These are phyloP conservation scores for Leiothrix lutea DNA, from an alignment of 2,113 vertebrate species.

Conservation along the genomic window DNA sequence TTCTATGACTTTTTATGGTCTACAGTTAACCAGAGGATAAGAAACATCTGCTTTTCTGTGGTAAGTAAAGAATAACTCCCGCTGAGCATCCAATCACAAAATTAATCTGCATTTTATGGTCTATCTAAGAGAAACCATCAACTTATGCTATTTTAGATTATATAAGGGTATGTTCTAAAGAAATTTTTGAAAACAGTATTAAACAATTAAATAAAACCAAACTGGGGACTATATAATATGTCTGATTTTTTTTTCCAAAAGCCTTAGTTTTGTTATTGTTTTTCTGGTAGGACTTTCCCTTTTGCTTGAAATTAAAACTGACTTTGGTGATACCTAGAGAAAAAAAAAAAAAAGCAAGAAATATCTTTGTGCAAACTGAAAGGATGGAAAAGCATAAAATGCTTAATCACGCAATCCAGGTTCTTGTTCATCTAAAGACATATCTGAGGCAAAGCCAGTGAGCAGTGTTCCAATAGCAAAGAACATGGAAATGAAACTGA, in stretches of 20 bases:
- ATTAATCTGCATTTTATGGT: background rate
- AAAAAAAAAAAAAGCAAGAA: background rate
- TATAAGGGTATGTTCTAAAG: background rate
- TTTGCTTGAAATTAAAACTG: background rate
- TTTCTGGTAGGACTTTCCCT: background rate
- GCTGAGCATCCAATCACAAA: background rate
- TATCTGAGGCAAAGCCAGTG: background rate
- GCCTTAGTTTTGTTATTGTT: background rate
- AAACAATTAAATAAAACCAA: background rate
- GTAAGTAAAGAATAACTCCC: slow-evolving; percentile 1
- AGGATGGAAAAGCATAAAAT: background rate
- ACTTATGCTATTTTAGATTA: background rate
- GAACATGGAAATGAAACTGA: background rate
- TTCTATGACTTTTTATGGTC: background rate
- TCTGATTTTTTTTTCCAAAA: background rate
- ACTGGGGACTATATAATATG: background rate
- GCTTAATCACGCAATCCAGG: background rate
- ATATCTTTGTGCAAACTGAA: background rate
- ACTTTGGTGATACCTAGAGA: background rate
- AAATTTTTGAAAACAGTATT: background rate
- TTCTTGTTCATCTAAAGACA: background rate
- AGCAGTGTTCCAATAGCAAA: background rate
- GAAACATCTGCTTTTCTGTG: slow-evolving; percentile 36
- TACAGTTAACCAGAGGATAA: background rate
- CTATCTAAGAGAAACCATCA: background rate